These are phyloP conservation scores for Dolichallabes microphthalmus DNA, from an alignment of 2,113 vertebrate genomes.

Conservation along the genomic window DNA sequence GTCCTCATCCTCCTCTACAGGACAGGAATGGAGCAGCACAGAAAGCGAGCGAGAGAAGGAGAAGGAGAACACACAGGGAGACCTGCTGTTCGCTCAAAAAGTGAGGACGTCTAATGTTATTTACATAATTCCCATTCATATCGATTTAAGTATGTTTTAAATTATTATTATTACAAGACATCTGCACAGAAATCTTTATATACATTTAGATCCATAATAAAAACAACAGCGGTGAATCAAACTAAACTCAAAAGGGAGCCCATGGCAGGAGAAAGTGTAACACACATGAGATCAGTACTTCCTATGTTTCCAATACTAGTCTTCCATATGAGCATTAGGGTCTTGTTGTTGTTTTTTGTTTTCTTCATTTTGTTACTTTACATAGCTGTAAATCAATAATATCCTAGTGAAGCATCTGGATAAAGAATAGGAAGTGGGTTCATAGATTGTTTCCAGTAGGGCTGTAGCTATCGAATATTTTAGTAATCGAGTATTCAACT, in stretches of 20 bases:
- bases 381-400: not conserved
- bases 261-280: not conserved
- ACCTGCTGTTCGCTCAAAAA: slow-evolving; percentile 86
- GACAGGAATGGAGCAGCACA: not conserved
- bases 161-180: not conserved
- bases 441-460: not conserved
- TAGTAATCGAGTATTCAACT: no score
- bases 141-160: not conserved
- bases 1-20: slow-evolving; percentile 13
- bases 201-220: not conserved
- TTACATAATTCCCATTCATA: not conserved
- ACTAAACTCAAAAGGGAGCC: not conserved
- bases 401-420: not conserved
- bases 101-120: slow-evolving; percentile 60
- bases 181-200: not conserved
- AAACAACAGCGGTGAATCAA: not conserved
- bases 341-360: not conserved
- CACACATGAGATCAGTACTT: no score
- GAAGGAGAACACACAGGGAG: slow-evolving; percentile 69
- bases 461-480: no score
- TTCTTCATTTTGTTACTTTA: not conserved
- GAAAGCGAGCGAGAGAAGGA: not conserved
- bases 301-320: no score
- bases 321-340: not conserved
- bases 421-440: not conserved